Evolutionary conservation across 2,888 invertebrate genomes (phyloP), one percentile per base, ranked within the genome.

Genomic region (Pollenia griseotomentosa): DNA sequence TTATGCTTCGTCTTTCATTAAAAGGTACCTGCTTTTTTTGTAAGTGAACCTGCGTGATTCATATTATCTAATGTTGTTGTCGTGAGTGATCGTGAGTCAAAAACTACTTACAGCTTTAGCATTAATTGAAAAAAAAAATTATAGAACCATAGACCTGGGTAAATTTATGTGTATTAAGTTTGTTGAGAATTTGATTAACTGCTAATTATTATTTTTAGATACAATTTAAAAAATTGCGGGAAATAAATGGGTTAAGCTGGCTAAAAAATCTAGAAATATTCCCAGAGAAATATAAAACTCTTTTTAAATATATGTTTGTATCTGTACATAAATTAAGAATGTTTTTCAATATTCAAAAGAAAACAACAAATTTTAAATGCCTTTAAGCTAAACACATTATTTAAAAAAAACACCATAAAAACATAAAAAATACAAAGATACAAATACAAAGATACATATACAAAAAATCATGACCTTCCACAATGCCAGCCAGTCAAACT

Each of bases 391-490:
- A 70, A 68, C 59, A 61, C 66, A 73, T 23, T 53, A 82, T 59
- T 71, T 59, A 74, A 19, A 68, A 74, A 48, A n/a, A 77, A 53
- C 19, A 75, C 61, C 51, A 77, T 53, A 53, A 65, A 65, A 65
- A 59, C 16, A 63, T 59, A 73, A 51, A 44, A 55, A 51, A 55
- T 71, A 71, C 65, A 78, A 63, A 70, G 46, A 81, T 40, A 78
- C 33, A 51, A 78, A 70, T 66, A 78, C 53, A 23, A 73, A 46
- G 44, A 80, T 61, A 75, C 48, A 23, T 44, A n/a, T 57, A 6
- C 48, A 65, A 48, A 80, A 90, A 91, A 91, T 90, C 92, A 91
- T 92, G 92, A 92, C 92, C 92, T 92, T 92, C 91, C 92, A 90
- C 92, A 92, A 92, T 92, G 92, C 92, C 92, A 92, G 87, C 92